Percentiles rank a stretch among this genome's conserved stretches.
Evolutionary conservation across 2,888 invertebrate species (phyloP).

Genomic region (Eristalis arbustorum): DNA sequence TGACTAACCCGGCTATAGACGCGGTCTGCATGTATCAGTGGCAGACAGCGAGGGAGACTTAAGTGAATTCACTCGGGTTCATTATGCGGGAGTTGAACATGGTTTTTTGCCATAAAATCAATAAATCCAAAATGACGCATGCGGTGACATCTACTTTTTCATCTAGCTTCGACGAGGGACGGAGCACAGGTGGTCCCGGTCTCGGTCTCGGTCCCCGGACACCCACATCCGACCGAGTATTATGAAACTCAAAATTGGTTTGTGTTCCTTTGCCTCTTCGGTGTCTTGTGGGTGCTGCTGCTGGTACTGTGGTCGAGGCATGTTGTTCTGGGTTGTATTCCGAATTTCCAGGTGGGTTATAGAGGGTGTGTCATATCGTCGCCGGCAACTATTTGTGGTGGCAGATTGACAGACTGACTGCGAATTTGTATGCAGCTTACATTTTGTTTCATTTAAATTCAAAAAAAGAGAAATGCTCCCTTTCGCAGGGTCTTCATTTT

Average conservation of each 20-base stretch:
- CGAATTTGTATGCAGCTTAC: conserved; percentile 21
- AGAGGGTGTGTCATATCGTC: not conserved
- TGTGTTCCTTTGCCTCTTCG: not conserved
- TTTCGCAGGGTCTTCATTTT: not conserved
- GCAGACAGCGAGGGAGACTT: not conserved
- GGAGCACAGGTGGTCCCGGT: not conserved
- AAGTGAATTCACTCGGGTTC: conserved; percentile 22
- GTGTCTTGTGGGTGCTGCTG: too few relatives aligned
- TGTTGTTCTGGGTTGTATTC: not conserved
- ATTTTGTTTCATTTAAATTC: conserved; percentile 46
- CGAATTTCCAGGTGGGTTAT: conserved; percentile 33
- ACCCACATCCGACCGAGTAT: conserved; percentile 29
- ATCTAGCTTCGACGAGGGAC: not conserved
- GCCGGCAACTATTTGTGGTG: not conserved
- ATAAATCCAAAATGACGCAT: conserved; percentile 67
- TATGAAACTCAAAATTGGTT: conserved; percentile 64
- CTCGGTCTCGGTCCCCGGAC: not conserved
- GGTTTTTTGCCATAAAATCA: conserved; percentile 40
- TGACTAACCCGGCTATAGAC: conserved; percentile 2
- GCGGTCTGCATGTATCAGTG: not conserved
- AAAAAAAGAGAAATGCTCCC: conserved; percentile 6
- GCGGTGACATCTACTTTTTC: conserved; percentile 57
- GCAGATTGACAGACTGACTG: conserved; percentile 33
- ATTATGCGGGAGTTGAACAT: conserved; percentile 40
- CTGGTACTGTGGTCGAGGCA: too few relatives aligned